Evolutionary conservation across 2,797 vertebrate species (phyloP).

Genomic region (Tauraco hartlaubi): DNA sequence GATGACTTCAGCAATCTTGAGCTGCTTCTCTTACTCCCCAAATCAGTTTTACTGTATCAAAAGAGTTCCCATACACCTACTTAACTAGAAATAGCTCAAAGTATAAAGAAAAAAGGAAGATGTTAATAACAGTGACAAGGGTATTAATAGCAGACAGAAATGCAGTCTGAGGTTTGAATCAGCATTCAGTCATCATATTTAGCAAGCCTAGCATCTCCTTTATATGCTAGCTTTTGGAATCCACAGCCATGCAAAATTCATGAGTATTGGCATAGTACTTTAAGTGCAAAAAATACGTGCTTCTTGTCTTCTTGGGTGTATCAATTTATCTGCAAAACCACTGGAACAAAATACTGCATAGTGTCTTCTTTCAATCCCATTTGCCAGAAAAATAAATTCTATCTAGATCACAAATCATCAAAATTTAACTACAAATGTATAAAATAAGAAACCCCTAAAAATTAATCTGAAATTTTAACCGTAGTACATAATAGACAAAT

Average conservation of each 20-base stretch:
- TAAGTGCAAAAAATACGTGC: not conserved
- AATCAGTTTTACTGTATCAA: not conserved
- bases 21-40: not conserved
- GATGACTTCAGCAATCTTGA: not conserved
- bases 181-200: slow-evolving; percentile 5
- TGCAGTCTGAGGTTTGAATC: slow-evolving; percentile 14
- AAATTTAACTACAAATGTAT: not conserved
- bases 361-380: not conserved
- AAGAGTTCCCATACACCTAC: slow-evolving; percentile 17
- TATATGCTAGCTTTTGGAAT: not conserved
- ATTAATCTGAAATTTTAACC: not conserved
- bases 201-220: not conserved
- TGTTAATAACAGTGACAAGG: not conserved
- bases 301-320: not conserved
- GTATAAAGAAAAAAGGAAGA: slow-evolving; percentile 3
- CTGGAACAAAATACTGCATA: not conserved
- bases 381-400: not conserved
- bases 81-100: slow-evolving; percentile 26
- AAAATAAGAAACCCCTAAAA: not conserved
- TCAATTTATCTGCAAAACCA: slow-evolving; percentile 5
- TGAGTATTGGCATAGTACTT: not conserved
- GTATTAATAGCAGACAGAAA: slow-evolving; percentile 39
- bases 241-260: slow-evolving; percentile 56
- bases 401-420: not conserved
- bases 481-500: not conserved